Evolutionary conservation across 2,888 invertebrate genomes (phyloP).

Genomic region (Orthosia incerta): DNA sequence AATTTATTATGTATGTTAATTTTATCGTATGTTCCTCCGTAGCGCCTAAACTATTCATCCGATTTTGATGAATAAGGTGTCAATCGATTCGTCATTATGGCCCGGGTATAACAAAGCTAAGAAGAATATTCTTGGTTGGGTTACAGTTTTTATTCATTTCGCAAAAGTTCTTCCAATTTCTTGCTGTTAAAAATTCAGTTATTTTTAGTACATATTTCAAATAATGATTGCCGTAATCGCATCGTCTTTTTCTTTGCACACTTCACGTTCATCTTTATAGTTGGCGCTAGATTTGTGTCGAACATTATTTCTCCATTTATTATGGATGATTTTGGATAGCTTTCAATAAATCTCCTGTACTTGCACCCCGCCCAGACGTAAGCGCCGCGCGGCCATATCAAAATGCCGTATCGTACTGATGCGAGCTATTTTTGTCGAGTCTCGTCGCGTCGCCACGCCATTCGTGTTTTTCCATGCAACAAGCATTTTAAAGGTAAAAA

Average conservation of each 20-base stretch:
- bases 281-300: slow-evolving; percentile 27
- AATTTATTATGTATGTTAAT: no score
- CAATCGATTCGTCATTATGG: no score
- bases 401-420: slow-evolving; percentile 68
- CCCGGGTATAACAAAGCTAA: no score
- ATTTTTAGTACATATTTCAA: background rate
- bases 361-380: slow-evolving; percentile 60
- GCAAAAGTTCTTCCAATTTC: background rate
- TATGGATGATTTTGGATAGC: slow-evolving; percentile 34
- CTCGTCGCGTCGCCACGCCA: slow-evolving; percentile 59
- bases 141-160: no score
- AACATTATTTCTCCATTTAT: slow-evolving; percentile 22
- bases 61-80: no score
- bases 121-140: no score
- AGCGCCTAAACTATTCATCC: no score
- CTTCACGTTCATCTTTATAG: slow-evolving; percentile 6
- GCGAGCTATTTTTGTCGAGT: slow-evolving; percentile 70
- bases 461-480: slow-evolving; percentile 61
- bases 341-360: slow-evolving; percentile 52
- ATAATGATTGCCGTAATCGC: background rate
- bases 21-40: no score
- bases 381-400: slow-evolving; percentile 62
- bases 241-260: background rate
- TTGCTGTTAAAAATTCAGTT: background rate
- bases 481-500: slow-evolving; percentile 42